Base-by-base conservation (phyloP, 2,888 invertebrate genomes). In the Eupsilia transversa region DNA sequence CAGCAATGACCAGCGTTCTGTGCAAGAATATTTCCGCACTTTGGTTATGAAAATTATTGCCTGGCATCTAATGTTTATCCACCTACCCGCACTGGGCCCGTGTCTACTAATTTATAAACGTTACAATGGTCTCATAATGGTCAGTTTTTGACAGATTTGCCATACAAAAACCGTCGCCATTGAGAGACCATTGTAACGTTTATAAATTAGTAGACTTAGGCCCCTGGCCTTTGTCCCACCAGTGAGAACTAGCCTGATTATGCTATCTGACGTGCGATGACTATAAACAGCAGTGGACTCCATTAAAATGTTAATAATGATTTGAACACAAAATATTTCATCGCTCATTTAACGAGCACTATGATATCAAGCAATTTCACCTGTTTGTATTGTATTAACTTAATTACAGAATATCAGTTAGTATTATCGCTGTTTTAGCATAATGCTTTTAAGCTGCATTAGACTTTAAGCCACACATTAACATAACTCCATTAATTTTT, bases 371-470 rank as follows among this genome's bases (percentile, higher is more conserved):
- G 35, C 52, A 57, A 64, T 67, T 49, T 7, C 33, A 65, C 64
- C 74, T 74, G 65, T 77, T 73, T 73, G 60, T 74, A 46, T 65
- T 65, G 38, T 41, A 65, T 49, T 74, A 80, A 80, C 54, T 60
- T 77, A 77, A 77, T 77, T 59, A 74, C 59, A 46, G 33, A 73
- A 46, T 80, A 64, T 60, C 38, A 33, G 41, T n/a, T 43, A 35
- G 2, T 56, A 61, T 27, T 63, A 68, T 56, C 64, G 56, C 33
- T 33, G 49, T 49, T 63, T 52, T 52, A 67, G 75, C 75, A 52
- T 33, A 59, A 63, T 41, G 81, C 63, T 80, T 49, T 80, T 59
- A 80, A 78, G 56, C 81, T 74, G 46, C 49, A 61, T 60, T 65
- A 73, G 64, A 65, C 59, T 81, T 67, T 78, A 78, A 75, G 52